phyloP scores from a whole-genome alignment of 2,888 invertebrate species.

The Arge pagana region DNA sequence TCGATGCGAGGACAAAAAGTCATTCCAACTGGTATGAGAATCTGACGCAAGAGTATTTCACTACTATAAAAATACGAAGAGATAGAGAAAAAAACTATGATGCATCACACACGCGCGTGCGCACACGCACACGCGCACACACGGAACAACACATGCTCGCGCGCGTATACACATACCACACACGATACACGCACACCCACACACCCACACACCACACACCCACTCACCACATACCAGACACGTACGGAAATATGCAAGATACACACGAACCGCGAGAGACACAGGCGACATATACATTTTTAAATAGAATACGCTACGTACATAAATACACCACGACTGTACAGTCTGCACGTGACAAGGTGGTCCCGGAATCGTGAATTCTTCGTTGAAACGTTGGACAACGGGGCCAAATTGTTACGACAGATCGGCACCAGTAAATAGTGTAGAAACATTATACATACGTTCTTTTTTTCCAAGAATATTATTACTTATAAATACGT shows the following conservation, averaged over 20 bases:
- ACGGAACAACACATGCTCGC: background rate
- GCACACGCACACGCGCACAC: background rate
- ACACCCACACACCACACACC: background rate
- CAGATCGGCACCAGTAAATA: conserved; percentile 41
- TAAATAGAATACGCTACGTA: conserved; percentile 42
- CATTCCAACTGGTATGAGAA: conserved; percentile 25
- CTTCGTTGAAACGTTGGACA: conserved; percentile 22
- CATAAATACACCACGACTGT: conserved; percentile 32
- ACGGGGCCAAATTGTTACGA: conserved; percentile 42
- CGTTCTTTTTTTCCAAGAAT: conserved; percentile 44
- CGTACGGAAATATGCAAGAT: no score
- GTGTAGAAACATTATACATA: conserved; percentile 48
- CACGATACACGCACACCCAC: background rate
- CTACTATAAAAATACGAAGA: conserved; percentile 7
- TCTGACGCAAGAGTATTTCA: conserved; percentile 14
- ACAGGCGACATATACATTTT: conserved; percentile 42
- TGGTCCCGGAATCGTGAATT: conserved; percentile 31
- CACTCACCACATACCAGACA: background rate
- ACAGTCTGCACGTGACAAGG: conserved; percentile 39
- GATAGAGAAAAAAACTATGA: conserved; percentile 25
- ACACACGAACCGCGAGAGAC: conserved; percentile 21
- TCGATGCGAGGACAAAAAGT: conserved; percentile 15
- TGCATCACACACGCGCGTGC: conserved; percentile 29
- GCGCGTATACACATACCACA: background rate
- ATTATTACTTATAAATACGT: conserved; percentile 52